Conservation (phyloP, 2,113 vertebrate genomes). For the Australoheros scitulus region DNA sequence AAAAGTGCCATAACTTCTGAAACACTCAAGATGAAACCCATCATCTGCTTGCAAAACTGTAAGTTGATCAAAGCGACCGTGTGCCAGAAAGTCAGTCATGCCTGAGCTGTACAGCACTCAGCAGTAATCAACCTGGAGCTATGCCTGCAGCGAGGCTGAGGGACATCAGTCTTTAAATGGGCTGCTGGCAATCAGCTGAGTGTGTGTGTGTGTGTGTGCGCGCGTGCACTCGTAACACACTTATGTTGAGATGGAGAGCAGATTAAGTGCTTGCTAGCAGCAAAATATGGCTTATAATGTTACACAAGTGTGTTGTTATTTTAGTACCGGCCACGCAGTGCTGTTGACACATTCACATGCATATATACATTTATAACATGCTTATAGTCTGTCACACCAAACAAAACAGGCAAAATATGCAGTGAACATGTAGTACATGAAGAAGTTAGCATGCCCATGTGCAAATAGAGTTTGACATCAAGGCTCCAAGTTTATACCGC, state of each 20-base stretch:
- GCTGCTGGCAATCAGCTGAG: constrained; percentile 57
- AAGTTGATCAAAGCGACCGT: constrained; percentile 59
- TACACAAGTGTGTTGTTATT: constrained; percentile 60
- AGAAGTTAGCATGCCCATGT: not conserved
- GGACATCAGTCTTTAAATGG: constrained; percentile 60
- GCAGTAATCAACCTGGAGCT: constrained; percentile 73
- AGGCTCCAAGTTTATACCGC: not conserved
- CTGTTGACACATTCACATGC: not conserved
- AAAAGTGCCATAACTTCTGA: constrained; percentile 23
- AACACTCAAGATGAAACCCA: constrained; percentile 36
- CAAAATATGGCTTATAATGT: constrained; percentile 59
- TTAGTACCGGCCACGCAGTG: constrained; percentile 19
- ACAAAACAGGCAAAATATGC: not conserved
- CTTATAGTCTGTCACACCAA: not conserved
- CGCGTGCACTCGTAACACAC: constrained; percentile 16
- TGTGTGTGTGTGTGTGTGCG: constrained; percentile 18
- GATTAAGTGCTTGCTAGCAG: constrained; percentile 59
- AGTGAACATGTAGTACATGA: not conserved
- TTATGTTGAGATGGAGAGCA: constrained; percentile 47
- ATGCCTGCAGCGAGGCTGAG: constrained; percentile 58
- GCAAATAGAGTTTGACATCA: not conserved
- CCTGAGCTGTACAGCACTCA: constrained; percentile 65
- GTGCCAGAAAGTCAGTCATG: constrained; percentile 59
- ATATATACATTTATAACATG: not conserved
- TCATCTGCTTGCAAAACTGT: constrained; percentile 48